Conservation (phyloP, 2,113 vertebrate genomes). For the Sardina pilchardus region DNA sequence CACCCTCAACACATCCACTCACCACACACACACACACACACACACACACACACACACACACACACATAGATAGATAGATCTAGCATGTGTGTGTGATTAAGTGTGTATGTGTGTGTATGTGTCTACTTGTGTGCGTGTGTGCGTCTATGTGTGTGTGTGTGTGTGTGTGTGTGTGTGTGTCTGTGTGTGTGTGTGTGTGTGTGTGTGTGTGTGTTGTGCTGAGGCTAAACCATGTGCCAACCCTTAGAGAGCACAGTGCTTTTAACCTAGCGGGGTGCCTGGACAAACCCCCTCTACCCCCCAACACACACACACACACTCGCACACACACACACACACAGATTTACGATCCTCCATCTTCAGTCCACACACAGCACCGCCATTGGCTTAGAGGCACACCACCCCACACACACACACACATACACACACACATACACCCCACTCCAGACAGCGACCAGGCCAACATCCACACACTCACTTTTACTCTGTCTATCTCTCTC, state of each 20-base stretch:
- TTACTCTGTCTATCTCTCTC: constrained; percentile 26
- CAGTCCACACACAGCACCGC: constrained; percentile 56
- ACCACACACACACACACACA: too few relatives aligned
- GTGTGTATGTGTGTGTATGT: too few relatives aligned
- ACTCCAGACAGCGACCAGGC: constrained; percentile 9
- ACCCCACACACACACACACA: neutral
- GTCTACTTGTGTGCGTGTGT: too few relatives aligned
- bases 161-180: constrained; percentile 31
- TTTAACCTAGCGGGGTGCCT: constrained; percentile 74
- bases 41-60: too few relatives aligned
- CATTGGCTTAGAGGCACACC: neutral
- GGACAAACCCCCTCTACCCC: constrained; percentile 60
- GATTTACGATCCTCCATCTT: neutral
- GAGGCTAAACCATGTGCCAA: constrained; percentile 51
- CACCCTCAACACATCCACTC: too few relatives aligned
- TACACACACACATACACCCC: constrained; percentile 33
- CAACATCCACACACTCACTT: constrained; percentile 38
- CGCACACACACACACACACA: constrained; percentile 63
- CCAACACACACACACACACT: constrained; percentile 65
- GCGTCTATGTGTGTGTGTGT: too few relatives aligned
- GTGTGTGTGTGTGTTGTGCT: constrained; percentile 3
- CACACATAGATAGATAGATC: too few relatives aligned
- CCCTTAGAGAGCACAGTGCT: constrained; percentile 72
- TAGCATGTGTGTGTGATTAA: too few relatives aligned
- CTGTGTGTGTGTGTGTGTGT: constrained; percentile 69